Evolutionary conservation across 2,113 vertebrate genomes (phyloP), one percentile per base, ranked within the genome.

Genomic region (Turnix velox): DNA sequence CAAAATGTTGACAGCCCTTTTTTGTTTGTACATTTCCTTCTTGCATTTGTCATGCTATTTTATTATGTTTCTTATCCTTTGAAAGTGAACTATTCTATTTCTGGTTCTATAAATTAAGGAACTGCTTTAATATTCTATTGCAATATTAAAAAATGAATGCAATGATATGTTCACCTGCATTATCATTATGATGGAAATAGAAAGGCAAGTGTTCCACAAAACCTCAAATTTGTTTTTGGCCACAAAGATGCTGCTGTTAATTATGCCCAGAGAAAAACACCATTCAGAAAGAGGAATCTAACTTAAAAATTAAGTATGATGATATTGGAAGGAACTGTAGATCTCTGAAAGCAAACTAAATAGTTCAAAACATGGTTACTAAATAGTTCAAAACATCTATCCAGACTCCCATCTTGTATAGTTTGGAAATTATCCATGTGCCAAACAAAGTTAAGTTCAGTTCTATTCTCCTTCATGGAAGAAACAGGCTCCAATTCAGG

Each of bases 51-150:
- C 20, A 46, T 90, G 80, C 72, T 67, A 6, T 90, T 85, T 85
- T 75, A 74, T 87, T 95, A 91, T 74, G 20, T 57, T 86, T 79
- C 27, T 93, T 90, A 42, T 77, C 27, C 39, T 74, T 83, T 94
- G 72, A 96, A 93, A 89, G 42, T 2, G 10, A 95, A 71, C 30
- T 78, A 45, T 86, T 73, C 51, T 85, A 58, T 31, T 88, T 94
- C 57, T 48, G 35, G 48, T 68, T 86, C 73, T 78, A 74, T 84
- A 88, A 90, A 88, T 92, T 96, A 71, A 95, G 65, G 17, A 83
- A 78, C n/a, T 59, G 25, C 25, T 86, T 86, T 81, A 57, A 7
- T 65, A 63, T 88, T 78, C 48, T 75, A 7, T 25, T 77, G 43
- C 25, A 93, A 57, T 68, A 83, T 87, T 88, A 74, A 48, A 66